These are phyloP conservation scores for Pegoplata infirma DNA, from an alignment of 2,888 invertebrate genomes.

Conservation along the genomic window DNA sequence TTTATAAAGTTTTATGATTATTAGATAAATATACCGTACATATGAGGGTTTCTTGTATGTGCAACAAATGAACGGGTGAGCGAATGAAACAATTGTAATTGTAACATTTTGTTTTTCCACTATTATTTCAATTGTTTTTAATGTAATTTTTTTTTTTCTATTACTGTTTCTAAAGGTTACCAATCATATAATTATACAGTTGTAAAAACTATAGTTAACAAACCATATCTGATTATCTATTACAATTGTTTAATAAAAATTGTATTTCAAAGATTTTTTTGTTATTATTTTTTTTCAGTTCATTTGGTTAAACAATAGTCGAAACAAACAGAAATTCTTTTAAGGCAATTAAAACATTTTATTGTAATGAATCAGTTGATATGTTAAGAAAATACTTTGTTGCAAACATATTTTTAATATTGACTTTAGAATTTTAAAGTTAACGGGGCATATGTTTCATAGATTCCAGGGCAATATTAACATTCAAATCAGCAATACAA, in stretches of 20 bases:
- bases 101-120: not conserved
- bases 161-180: conserved; percentile 19
- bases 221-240: not conserved
- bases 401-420: too few species aligned
- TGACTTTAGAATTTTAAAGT: too few species aligned
- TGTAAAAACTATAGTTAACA: conserved; percentile 9
- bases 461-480: too few species aligned
- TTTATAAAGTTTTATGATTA: conserved; percentile 7
- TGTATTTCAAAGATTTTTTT: conserved; percentile 18
- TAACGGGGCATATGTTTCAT: too few species aligned
- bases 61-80: not conserved
- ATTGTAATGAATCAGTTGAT: conserved; percentile 54
- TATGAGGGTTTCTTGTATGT: conserved; percentile 25
- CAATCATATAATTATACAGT: conserved; percentile 43
- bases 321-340: not conserved
- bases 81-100: too few species aligned
- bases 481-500: too few species aligned
- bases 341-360: conserved; percentile 49
- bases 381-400: too few species aligned
- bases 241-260: not conserved
- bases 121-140: conserved; percentile 18
- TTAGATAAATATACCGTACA: not conserved
- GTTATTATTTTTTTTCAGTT: not conserved
- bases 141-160: not conserved
- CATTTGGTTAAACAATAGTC: conserved; percentile 23